Evolutionary conservation across 2,888 invertebrate genomes (phyloP).

Genomic region (Drosophila birchii): DNA sequence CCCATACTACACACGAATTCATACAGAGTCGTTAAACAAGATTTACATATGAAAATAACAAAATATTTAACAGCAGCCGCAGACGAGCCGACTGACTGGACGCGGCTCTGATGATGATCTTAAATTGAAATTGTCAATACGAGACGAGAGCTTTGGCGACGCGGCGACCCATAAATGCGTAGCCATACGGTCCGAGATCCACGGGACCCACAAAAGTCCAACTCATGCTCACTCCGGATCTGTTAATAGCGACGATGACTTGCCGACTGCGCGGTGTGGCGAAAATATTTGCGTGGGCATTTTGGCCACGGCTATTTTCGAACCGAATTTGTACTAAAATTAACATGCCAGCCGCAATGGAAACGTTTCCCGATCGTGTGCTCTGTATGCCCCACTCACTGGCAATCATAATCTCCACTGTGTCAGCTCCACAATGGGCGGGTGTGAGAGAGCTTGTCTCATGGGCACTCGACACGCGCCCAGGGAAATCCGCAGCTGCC

Average conservation of each 20-base stretch:
- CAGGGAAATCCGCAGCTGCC: slow-evolving; percentile 14
- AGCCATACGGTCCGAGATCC: slow-evolving; percentile 7
- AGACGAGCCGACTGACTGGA: slow-evolving; percentile 24
- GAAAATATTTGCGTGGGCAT: slow-evolving; percentile 63
- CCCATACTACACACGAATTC: slow-evolving; percentile 72
- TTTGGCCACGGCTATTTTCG: slow-evolving; percentile 54
- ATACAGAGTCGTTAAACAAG: slow-evolving; percentile 77
- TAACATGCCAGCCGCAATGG: slow-evolving; percentile 53
- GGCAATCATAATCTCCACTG: slow-evolving; percentile 42
- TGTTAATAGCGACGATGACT: slow-evolving; percentile 67
- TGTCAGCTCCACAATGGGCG: slow-evolving; percentile 35
- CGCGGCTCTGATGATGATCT: slow-evolving; percentile 28
- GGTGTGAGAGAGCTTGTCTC: slow-evolving; percentile 34
- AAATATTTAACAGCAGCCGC: slow-evolving; percentile 60
- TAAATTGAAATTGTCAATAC: slow-evolving; percentile 77
- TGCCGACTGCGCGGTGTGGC: slow-evolving; percentile 21
- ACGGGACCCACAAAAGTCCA: slow-evolving; percentile 25
- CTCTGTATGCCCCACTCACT: slow-evolving; percentile 12
- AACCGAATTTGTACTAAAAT: slow-evolving; percentile 60
- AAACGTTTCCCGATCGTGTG: slow-evolving; percentile 45
- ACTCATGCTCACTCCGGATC: slow-evolving; percentile 44
- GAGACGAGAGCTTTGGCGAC: slow-evolving; percentile 47
- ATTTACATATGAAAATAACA: slow-evolving; percentile 77
- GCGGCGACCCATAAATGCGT: slow-evolving; percentile 66
- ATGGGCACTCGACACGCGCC: slow-evolving; percentile 38